Evolutionary conservation across 1,140 invertebrate genomes (phyloP).

Genomic region (Prorops nasuta): DNA sequence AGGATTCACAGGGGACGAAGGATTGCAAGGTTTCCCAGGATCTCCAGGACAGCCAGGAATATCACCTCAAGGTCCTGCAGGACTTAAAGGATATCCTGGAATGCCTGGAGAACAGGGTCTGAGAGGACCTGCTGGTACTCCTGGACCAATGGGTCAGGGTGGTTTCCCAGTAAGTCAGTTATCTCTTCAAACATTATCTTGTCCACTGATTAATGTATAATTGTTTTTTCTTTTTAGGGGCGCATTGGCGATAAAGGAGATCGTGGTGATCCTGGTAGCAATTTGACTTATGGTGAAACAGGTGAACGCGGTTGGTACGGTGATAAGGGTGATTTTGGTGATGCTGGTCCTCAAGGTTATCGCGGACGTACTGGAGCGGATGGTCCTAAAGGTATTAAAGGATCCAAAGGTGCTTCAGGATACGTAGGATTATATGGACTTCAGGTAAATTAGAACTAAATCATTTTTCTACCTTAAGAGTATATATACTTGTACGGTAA

Average conservation of each 20-base stretch:
- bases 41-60: constrained; percentile 52
- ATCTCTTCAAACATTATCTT: no score
- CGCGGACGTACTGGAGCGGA: constrained; percentile 51
- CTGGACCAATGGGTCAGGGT: constrained; percentile 48
- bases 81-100: constrained; percentile 59
- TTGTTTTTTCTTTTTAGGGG: no score
- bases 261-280: constrained; percentile 49
- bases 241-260: constrained; percentile 51
- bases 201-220: no score
- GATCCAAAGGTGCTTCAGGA: constrained; percentile 55
- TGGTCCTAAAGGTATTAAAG: constrained; percentile 57
- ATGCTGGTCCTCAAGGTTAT: constrained; percentile 43
- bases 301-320: constrained; percentile 44
- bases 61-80: constrained; percentile 43
- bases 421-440: constrained; percentile 39
- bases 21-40: constrained; percentile 53
- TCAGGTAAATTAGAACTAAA: constrained; percentile 26
- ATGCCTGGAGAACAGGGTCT: constrained; percentile 56
- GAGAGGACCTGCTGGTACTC: constrained; percentile 53
- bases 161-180: constrained; percentile 45
- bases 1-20: constrained; percentile 58
- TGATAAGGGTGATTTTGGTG: constrained; percentile 44
- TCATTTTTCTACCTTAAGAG: no score
- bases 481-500: no score
- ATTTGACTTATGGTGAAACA: constrained; percentile 45